Percentiles rank a stretch among this genome's conserved stretches.
Conservation (phyloP, 2,113 vertebrate genomes). For the Tragelaphus scriptus region DNA sequence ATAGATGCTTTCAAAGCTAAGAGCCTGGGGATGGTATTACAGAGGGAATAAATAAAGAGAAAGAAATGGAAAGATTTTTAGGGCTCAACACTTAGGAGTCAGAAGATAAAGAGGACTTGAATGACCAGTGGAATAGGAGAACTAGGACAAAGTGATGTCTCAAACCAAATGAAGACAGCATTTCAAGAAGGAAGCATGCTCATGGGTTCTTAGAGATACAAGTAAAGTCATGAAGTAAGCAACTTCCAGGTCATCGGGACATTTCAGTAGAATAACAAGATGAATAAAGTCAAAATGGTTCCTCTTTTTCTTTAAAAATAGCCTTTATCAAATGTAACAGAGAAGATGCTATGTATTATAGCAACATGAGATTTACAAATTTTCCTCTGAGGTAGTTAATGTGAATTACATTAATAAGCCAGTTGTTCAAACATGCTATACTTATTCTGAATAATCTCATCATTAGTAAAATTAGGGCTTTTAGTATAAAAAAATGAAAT, state of each 20-base stretch:
- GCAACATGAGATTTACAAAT: slow-evolving; percentile 55
- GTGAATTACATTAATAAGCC: slow-evolving; percentile 36
- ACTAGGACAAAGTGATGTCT: neutral
- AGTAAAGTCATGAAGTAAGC: neutral
- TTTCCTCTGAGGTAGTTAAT: slow-evolving; percentile 58
- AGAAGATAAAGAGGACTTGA: neutral
- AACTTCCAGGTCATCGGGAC: neutral
- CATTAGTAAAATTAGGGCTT: slow-evolving; percentile 35
- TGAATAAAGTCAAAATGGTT: neutral
- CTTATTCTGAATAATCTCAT: slow-evolving; percentile 36
- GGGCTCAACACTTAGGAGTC: neutral
- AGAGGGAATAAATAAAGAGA: neutral
- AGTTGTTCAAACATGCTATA: slow-evolving; percentile 29
- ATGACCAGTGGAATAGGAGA: neutral
- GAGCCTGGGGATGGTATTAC: neutral
- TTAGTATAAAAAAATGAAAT: neutral
- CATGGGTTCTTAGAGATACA: neutral
- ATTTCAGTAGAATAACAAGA: neutral
- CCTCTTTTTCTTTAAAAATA: neutral
- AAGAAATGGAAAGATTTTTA: neutral
- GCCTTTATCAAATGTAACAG: slow-evolving; percentile 2
- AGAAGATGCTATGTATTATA: slow-evolving; percentile 45
- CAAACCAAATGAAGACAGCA: neutral
- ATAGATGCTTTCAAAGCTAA: neutral
- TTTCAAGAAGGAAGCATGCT: neutral